Base-by-base conservation (phyloP, 2,888 invertebrate species). In the Allophyes oxyacanthae region DNA sequence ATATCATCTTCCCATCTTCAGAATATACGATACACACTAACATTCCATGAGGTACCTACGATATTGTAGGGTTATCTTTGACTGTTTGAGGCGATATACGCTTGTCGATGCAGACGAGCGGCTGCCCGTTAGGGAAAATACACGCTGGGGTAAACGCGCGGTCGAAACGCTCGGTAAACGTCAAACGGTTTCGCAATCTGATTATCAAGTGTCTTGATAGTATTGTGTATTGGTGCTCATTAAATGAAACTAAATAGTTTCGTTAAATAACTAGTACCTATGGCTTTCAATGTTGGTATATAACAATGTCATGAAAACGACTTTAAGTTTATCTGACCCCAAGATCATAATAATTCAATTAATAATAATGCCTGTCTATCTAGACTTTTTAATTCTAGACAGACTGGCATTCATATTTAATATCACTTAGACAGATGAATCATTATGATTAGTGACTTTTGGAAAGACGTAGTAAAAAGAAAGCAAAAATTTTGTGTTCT, bases 401-500 rank as follows among this genome's bases (percentile, higher is more conserved):
- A n/a, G n/a, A n/a, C n/a, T n/a, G n/a, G n/a, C n/a, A n/a, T n/a
- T n/a, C n/a, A n/a, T n/a, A n/a, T n/a, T n/a, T 3, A 20, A 14
- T 13, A 26, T 38, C 33, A 43, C 38, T 54, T 37, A 51, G 49
- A 61, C 45, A 52, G 57, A 50, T 55, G 53, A 60, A 28, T 62
- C 60, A 73, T 69, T 53, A 51, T 43, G 11, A 69, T 56, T 54
- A 41, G 38, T 20, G 26, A 46, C 37, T 56, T 57, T 60, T 41
- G 59, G 37, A 59, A 42, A 54, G 36, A 63, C 32, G 20, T 44
- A 67, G 61, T 62, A 61, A 72, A 61, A 72, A 65, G 73, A 79
- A 78, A 81, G 75, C 66, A 75, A 80, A 75, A 64, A 73, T 67
- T 59, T 7, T 46, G 43, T 64, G 53, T 68, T 69, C 10, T 46